Base-by-base conservation (phyloP, 2,888 invertebrate genomes). In the Theodoxus fluviatilis region DNA sequence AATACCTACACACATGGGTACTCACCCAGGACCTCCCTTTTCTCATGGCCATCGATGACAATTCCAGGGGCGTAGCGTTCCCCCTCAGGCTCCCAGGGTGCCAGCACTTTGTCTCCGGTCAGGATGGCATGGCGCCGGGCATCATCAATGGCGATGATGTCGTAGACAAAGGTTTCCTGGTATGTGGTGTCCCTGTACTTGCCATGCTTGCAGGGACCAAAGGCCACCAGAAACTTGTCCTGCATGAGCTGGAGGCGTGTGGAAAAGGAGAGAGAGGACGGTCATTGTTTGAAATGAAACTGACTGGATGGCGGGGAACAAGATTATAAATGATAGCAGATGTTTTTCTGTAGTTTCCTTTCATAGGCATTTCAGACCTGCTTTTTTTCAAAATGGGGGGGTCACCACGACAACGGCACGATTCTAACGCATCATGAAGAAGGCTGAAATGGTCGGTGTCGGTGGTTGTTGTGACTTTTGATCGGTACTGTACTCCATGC, bases 111-210 rank as follows among this genome's bases (percentile, higher is more conserved):
- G 73, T 87, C 86, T 1, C 82, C 84, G 4, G 80, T 78, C 37
- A 83, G 73, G 22, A 87, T 80, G 3, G 85, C 77, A 70, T 86
- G 86, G 15, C 84, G 77, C 65, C 79, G 75, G 7, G 86, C 85
- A 76, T 87, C 87, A 6, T 75, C 77, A 64, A 79, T 79, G 64
- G 84, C 83, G 9, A 87, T 81, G 67, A 87, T 85, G 76, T 87
- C 86, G 76, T 79, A 81, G 3, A 87, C 80, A 70, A 77, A 80
- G 0, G 86, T 87, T 74, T 86, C 85, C 75, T 87, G 86, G 73
- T 86, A 86, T 0, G 76, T 75, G 0, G 84, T 84, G 31, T 85
- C 83, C n/a, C 73, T 79, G 73, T 78, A 86, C 67, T 80, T 81
- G 2, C 85, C 85, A 75, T 83, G 83, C 63, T 83, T 83, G 72